Conservation (phyloP, 2,888 invertebrate species). For the Chymomyza amoena region DNA sequence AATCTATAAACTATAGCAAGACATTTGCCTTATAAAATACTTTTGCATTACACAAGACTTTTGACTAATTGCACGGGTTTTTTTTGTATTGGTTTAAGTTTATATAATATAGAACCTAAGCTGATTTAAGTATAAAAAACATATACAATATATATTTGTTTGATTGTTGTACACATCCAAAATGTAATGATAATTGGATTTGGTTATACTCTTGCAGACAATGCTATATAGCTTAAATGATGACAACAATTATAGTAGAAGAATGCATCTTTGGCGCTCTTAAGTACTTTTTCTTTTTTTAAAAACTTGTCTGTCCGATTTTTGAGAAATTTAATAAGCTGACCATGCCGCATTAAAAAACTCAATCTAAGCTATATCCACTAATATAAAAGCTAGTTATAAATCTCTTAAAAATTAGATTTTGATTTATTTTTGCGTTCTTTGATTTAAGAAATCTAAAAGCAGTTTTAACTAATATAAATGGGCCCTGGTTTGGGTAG, state of each 20-base stretch:
- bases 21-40: conserved; percentile 46
- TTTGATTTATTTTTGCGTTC: too few species aligned
- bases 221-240: neutral
- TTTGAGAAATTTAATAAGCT: too few species aligned
- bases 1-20: conserved; percentile 17
- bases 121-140: conserved; percentile 48
- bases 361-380: too few species aligned
- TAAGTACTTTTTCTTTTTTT: neutral
- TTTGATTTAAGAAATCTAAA: neutral
- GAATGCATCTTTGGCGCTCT: neutral
- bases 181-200: conserved; percentile 10
- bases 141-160: conserved; percentile 59
- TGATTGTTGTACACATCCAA: conserved; percentile 52
- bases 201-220: neutral
- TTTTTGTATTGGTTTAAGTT: conserved; percentile 10
- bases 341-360: too few species aligned
- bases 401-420: too few species aligned
- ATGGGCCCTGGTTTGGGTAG: too few species aligned
- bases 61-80: conserved; percentile 68
- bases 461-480: too few species aligned
- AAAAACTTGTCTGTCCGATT: neutral
- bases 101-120: conserved; percentile 41
- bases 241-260: neutral
- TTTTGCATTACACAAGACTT: conserved; percentile 56
- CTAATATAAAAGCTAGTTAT: too few species aligned